Evolutionary conservation across 1,140 invertebrate species (phyloP).

Genomic region (Andrena cerasifolii): DNA sequence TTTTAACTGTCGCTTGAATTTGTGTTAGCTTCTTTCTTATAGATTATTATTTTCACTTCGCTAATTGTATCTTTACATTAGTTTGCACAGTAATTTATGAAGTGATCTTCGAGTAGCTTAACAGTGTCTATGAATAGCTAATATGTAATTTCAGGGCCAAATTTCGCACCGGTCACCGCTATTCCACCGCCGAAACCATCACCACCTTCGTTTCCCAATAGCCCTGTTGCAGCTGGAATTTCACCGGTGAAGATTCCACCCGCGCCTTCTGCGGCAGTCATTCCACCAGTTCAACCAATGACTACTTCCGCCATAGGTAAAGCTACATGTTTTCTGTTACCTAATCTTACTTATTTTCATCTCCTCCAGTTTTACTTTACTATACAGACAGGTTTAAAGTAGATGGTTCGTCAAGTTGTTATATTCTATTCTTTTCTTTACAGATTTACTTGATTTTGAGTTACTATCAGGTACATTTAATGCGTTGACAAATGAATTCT

Average conservation of each 20-base stretch:
- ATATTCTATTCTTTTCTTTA: conserved; percentile 67
- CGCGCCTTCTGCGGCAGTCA: conserved; percentile 49
- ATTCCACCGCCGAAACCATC: conserved; percentile 79
- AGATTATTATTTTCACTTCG: conserved; percentile 27
- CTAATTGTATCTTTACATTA: conserved; percentile 14
- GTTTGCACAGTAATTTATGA: neutral
- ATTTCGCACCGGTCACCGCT: conserved; percentile 73
- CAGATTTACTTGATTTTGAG: conserved; percentile 77
- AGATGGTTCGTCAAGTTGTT: neutral
- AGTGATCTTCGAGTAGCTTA: conserved; percentile 6
- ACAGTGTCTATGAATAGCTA: conserved; percentile 9
- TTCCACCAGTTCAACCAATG: conserved; percentile 69
- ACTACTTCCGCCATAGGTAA: conserved; percentile 73
- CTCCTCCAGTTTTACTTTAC: neutral
- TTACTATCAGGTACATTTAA: conserved; percentile 72
- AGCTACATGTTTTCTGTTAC: neutral
- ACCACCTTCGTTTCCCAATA: conserved; percentile 80
- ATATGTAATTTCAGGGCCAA: conserved; percentile 69
- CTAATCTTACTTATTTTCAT: neutral
- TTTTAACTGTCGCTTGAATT: conserved; percentile 8
- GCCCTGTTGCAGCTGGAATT: conserved; percentile 71
- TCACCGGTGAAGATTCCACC: conserved; percentile 68
- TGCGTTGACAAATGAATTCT: conserved; percentile 43
- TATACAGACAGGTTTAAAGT: neutral
- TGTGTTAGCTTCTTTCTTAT: neutral